Conservation (phyloP, 1,140 invertebrate genomes). For the Tetragonula clypearis region DNA sequence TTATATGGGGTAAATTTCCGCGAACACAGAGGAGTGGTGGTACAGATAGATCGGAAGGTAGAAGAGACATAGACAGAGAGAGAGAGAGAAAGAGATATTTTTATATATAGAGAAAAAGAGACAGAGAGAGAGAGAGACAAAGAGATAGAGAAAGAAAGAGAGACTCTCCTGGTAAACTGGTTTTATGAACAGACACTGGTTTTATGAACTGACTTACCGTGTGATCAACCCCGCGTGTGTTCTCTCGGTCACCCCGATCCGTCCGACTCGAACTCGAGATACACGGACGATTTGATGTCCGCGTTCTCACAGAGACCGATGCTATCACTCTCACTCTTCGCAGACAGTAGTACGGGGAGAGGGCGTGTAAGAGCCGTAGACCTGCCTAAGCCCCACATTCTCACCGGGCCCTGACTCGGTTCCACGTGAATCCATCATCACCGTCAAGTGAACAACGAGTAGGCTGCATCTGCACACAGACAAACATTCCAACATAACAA, state of each 20-base stretch:
- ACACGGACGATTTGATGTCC: conserved; percentile 42
- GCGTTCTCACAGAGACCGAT: conserved; percentile 47
- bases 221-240: conserved; percentile 39
- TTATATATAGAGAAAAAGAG: background rate
- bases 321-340: conserved; percentile 64
- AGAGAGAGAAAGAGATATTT: background rate
- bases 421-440: conserved; percentile 76
- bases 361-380: conserved; percentile 72
- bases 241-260: conserved; percentile 41
- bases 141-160: conserved; percentile 2
- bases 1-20: background rate
- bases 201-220: conserved; percentile 69
- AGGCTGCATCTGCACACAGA: conserved; percentile 83
- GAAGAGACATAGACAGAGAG: conserved; percentile 3
- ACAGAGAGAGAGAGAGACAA: background rate
- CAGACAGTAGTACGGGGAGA: conserved; percentile 59
- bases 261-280: conserved; percentile 55
- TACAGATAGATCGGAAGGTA: background rate
- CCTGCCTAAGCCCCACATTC: conserved; percentile 77
- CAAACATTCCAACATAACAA: conserved; percentile 83
- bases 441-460: conserved; percentile 81
- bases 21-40: no score
- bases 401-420: conserved; percentile 75
- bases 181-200: conserved; percentile 32
- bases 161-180: conserved; percentile 20